Conservation (phyloP, 1,140 invertebrate genomes). For the Lucilia cuprina region DNA sequence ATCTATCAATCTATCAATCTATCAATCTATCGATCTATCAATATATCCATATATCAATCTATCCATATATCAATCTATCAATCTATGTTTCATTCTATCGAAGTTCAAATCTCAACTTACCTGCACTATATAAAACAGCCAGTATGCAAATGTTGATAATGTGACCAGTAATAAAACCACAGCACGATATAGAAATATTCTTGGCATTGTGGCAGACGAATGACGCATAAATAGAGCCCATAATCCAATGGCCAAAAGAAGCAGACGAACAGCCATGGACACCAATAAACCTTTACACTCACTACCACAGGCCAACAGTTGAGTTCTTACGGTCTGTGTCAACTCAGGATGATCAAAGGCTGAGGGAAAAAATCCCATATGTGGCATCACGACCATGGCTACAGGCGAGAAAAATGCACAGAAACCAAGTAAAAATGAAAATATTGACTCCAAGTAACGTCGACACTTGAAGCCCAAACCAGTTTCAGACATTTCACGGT, state of each 20-base stretch:
- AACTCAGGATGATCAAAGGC: constrained; percentile 63
- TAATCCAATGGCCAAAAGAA: constrained; percentile 89
- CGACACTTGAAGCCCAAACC: constrained; percentile 78
- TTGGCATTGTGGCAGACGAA: constrained; percentile 85
- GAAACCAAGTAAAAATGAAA: constrained; percentile 79
- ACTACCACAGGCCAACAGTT: constrained; percentile 75
- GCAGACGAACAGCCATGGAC: constrained; percentile 89
- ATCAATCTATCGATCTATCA: too few relatives aligned
- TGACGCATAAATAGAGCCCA: constrained; percentile 86
- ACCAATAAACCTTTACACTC: constrained; percentile 85
- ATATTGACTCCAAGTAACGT: constrained; percentile 78
- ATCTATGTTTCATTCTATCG: too few relatives aligned
- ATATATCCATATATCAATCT: too few relatives aligned
- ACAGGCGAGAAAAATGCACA: constrained; percentile 90
- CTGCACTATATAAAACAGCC: constrained; percentile 96
- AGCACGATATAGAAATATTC: constrained; percentile 90
- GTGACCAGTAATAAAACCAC: constrained; percentile 88
- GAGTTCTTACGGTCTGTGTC: constrained; percentile 67
- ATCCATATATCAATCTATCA: too few relatives aligned
- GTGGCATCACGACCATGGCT: constrained; percentile 92
- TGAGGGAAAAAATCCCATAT: constrained; percentile 80
- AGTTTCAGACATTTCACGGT: constrained; percentile 72
- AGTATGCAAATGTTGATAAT: constrained; percentile 93
- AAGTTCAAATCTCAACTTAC: neutral
- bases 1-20: too few relatives aligned